phyloP scores from a whole-genome alignment of 1,140 invertebrate genomes.

The Aphaenogaster rudis region DNA sequence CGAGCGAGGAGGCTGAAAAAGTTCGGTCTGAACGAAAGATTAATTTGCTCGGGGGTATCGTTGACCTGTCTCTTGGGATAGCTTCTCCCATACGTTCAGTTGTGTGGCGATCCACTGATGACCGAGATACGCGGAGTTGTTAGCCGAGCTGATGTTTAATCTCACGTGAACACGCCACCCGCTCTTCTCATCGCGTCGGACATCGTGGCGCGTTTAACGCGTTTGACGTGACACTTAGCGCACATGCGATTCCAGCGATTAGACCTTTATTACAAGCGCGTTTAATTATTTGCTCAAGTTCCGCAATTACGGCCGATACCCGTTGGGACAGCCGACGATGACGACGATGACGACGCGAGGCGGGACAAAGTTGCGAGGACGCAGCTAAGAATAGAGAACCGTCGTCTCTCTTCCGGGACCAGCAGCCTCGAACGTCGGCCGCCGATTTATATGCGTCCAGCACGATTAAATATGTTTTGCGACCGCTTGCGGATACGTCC shows the following conservation, averaged over 20 bases:
- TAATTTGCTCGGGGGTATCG: conserved; percentile 36
- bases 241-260: conserved; percentile 44
- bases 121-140: conserved; percentile 45
- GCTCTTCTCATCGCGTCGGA: background rate
- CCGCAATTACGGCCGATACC: conserved; percentile 18
- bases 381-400: conserved; percentile 57
- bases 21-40: background rate
- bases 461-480: conserved; percentile 58
- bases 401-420: conserved; percentile 53
- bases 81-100: background rate
- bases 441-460: conserved; percentile 59
- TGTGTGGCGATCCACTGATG: conserved; percentile 28
- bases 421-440: conserved; percentile 37
- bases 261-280: conserved; percentile 29
- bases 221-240: conserved; percentile 33
- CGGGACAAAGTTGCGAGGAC: conserved; percentile 53
- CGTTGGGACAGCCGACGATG: background rate
- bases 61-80: conserved; percentile 17
- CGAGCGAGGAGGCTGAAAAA: background rate
- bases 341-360: background rate
- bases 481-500: conserved; percentile 45
- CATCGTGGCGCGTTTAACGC: conserved; percentile 5
- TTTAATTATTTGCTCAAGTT: conserved; percentile 54
- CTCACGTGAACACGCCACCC: conserved; percentile 50
- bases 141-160: conserved; percentile 57